phyloP scores from a whole-genome alignment of 2,797 vertebrate species.

The Ispidina picta region DNA sequence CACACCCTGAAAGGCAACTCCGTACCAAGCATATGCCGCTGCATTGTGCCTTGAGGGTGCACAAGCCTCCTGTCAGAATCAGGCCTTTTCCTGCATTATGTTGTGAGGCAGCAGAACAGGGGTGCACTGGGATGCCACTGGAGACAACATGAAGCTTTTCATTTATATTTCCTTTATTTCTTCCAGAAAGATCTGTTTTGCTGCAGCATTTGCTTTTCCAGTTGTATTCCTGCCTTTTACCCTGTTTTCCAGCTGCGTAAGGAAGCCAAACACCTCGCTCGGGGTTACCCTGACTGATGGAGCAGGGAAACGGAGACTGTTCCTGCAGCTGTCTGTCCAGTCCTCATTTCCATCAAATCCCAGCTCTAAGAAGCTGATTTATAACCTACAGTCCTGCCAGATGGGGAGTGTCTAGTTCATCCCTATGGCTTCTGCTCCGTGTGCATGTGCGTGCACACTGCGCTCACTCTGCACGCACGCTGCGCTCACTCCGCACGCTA shows the following conservation, averaged over 20 bases:
- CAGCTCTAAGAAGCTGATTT: background rate
- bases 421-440: background rate
- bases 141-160: background rate
- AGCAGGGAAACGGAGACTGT: background rate
- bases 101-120: background rate
- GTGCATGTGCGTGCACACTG: background rate
- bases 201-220: background rate
- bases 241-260: background rate
- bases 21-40: background rate
- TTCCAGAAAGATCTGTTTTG: background rate
- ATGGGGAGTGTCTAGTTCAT: background rate
- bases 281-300: background rate
- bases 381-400: background rate
- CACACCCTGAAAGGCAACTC: background rate
- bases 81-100: background rate
- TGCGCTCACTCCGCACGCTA: too few species aligned
- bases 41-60: background rate
- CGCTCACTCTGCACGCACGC: too few species aligned
- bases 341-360: background rate
- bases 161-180: background rate
- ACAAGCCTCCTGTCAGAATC: background rate
- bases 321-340: background rate
- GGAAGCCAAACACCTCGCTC: background rate
- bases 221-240: background rate
- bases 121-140: background rate